These are phyloP conservation scores for Spheniscus mendiculus DNA, from an alignment of 2,113 vertebrate genomes.

Conservation along the genomic window DNA sequence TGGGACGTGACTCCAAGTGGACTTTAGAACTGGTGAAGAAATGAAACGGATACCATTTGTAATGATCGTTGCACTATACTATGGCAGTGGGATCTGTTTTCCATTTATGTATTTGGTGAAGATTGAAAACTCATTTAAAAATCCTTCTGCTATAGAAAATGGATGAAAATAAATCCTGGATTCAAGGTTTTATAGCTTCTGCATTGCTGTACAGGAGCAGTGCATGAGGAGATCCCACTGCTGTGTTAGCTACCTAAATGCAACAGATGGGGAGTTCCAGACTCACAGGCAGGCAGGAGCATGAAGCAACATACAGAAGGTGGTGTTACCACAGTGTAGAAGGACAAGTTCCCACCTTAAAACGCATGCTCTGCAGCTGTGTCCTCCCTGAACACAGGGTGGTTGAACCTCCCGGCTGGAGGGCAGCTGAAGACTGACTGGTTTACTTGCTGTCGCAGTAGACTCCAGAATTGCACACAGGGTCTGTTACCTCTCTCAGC, in stretches of 20 bases:
- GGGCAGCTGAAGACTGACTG: background rate
- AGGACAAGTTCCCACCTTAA: background rate
- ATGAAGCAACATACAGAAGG: fast-evolving
- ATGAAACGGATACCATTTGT: background rate
- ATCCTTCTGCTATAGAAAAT: background rate
- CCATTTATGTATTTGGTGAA: background rate
- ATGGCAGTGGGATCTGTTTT: fast-evolving
- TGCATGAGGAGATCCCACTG: background rate
- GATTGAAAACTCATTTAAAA: background rate
- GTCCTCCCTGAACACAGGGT: background rate
- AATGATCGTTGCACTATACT: background rate
- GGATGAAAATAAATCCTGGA: background rate
- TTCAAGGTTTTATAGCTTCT: background rate
- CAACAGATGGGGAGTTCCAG: background rate
- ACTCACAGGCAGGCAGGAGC: too few relatives aligned
- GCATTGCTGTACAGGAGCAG: background rate
- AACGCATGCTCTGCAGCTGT: fast-evolving
- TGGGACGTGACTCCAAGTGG: background rate
- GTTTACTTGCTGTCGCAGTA: background rate
- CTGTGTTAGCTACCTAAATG: background rate
- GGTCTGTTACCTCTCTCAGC: background rate
- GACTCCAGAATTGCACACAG: background rate
- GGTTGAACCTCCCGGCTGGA: background rate
- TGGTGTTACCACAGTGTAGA: background rate
- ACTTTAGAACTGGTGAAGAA: background rate